phyloP scores from a whole-genome alignment of 2,888 invertebrate genomes.

The Ichneumon xanthorius region DNA sequence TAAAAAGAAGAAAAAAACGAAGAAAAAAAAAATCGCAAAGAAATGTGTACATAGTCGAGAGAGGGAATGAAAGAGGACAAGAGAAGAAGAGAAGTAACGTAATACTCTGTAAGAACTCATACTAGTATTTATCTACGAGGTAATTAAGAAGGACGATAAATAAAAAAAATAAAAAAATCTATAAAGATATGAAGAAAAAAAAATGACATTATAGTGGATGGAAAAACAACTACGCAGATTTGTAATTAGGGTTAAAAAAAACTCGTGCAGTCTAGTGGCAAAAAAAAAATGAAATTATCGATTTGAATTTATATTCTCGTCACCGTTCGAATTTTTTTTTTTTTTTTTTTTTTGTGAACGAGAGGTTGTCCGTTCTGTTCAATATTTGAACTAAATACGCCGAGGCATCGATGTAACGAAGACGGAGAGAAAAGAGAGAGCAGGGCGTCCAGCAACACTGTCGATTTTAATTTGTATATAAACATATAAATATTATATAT shows the following conservation, averaged over 20 bases:
- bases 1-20: background rate
- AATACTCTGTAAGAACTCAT: slow-evolving; percentile 72
- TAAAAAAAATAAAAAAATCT: slow-evolving; percentile 49
- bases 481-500: slow-evolving; percentile 54
- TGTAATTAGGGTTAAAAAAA: slow-evolving; percentile 48
- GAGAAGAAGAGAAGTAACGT: slow-evolving; percentile 67
- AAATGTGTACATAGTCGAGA: slow-evolving; percentile 73
- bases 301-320: slow-evolving; percentile 60
- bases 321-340: too few relatives aligned
- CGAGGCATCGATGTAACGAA: slow-evolving; percentile 65
- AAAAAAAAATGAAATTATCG: slow-evolving; percentile 25
- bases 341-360: slow-evolving; percentile 20
- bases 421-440: background rate
- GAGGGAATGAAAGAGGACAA: slow-evolving; percentile 16
- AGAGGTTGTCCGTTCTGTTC: slow-evolving; percentile 74
- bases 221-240: slow-evolving; percentile 34
- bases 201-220: slow-evolving; percentile 14
- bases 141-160: slow-evolving; percentile 71
- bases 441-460: slow-evolving; percentile 65
- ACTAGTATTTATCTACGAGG: slow-evolving; percentile 76
- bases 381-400: slow-evolving; percentile 77
- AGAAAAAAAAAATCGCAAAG: slow-evolving; percentile 63
- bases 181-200: slow-evolving; percentile 63
- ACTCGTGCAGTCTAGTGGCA: slow-evolving; percentile 40
- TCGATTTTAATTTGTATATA: slow-evolving; percentile 74